Evolutionary conservation across 2,113 vertebrate genomes (phyloP).

Genomic region (Anas platyrhynchos): DNA sequence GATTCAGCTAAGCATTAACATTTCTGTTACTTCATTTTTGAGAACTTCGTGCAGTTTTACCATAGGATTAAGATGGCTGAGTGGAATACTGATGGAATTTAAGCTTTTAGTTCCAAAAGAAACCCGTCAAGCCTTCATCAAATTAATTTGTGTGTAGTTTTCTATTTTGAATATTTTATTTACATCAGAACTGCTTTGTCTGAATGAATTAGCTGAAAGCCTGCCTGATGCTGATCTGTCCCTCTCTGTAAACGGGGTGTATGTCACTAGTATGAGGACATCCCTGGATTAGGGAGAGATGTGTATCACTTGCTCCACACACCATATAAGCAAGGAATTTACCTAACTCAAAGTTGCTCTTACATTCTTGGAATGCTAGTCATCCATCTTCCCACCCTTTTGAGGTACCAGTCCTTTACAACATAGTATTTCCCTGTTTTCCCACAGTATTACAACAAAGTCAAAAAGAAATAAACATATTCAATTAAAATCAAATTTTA

Average conservation of each 20-base stretch:
- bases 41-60: not conserved
- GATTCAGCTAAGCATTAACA: not conserved
- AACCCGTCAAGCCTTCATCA: not conserved
- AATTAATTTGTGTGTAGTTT: not conserved
- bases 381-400: not conserved
- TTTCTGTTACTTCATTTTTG: not conserved
- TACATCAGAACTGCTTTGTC: not conserved
- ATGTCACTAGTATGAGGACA: fast-evolving
- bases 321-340: not conserved
- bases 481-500: not conserved
- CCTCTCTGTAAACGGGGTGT: not conserved
- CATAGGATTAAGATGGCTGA: not conserved
- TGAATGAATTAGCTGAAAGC: not conserved
- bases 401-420: not conserved
- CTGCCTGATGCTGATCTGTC: not conserved
- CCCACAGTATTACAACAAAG: not conserved
- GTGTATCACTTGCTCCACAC: not conserved
- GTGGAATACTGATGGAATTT: not conserved
- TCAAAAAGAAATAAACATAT: not conserved
- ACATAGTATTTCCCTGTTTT: not conserved
- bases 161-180: not conserved
- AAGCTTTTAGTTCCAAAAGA: not conserved
- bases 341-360: not conserved
- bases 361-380: not conserved
- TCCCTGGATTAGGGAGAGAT: not conserved